These are phyloP conservation scores for Sebastes hubbsi DNA, from an alignment of 2,797 vertebrate species.

Conservation along the genomic window DNA sequence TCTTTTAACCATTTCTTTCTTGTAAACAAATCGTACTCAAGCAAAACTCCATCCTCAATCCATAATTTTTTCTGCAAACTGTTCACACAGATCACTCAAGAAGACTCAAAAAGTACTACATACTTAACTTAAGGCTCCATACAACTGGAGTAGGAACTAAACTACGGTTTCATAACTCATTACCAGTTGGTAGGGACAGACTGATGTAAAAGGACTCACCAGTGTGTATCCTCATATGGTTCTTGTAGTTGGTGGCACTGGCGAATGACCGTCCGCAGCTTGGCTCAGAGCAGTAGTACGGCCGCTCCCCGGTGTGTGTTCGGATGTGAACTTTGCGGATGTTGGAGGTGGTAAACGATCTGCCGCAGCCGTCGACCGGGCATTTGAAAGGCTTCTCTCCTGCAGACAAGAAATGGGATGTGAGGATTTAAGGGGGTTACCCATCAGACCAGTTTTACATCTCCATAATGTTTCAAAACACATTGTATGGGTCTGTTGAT, in stretches of 20 bases:
- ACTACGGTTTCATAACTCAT: not conserved
- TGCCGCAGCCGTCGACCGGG: conserved; percentile 95
- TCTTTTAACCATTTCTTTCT: not conserved
- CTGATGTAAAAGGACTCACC: conserved; percentile 73
- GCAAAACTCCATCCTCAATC: not conserved
- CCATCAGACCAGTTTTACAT: not conserved
- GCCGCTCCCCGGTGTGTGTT: conserved; percentile 98
- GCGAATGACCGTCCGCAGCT: conserved; percentile 97
- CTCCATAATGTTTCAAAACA: not conserved
- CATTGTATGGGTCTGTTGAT: not conserved
- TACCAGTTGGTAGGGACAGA: too few relatives aligned
- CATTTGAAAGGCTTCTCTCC: conserved; percentile 98
- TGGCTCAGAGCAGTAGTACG: conserved; percentile 98
- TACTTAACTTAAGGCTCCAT: not conserved
- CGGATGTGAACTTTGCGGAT: conserved; percentile 99
- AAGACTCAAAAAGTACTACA: not conserved
- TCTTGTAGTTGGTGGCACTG: conserved; percentile 99
- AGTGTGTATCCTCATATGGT: conserved; percentile 99
- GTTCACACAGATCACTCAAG: not conserved
- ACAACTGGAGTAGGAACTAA: not conserved
- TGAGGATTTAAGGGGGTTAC: not conserved
- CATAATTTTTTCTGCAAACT: not conserved
- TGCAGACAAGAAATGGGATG: conserved; percentile 65
- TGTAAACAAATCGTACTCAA: not conserved
- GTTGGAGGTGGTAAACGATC: conserved; percentile 98